Base-by-base conservation (phyloP, 2,888 invertebrate genomes). In the Himalopsyche tibetana region DNA sequence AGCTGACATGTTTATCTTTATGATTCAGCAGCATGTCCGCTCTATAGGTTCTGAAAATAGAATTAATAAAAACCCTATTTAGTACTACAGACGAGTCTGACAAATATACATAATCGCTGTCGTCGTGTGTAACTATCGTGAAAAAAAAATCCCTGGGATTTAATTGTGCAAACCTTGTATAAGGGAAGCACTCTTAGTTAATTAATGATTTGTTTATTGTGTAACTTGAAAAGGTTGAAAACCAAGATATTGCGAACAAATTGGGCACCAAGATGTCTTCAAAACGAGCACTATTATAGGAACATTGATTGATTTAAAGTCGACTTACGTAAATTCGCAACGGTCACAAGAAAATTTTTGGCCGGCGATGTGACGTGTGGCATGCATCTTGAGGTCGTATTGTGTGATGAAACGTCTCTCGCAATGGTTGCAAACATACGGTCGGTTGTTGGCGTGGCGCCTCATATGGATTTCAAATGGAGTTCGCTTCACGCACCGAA, bases 381-480 rank as follows among this genome's bases (percentile, higher is more conserved):
- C 8, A 28, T 88, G 88, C 40, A 87, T 15, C 81, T 87, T 88
- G 36, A 87, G 80, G 55, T 87, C 88, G 17, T 86, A 82, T 38
- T 80, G 84, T 0, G 88, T 84, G 5, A 87, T 86, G 69, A 88
- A 88, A 0, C 56, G 80, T 45, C 82, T 81, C 17, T 36, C 55
- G 79, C 88, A 88, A 19, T 82, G 42, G 11, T 56, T 51, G 55
- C 88, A 88, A 8, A 45, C 15, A 28, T 79, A 86, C 17, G 86
- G 87, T 15, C 85, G 74, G 55, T 86, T 56, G 5, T 85, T 86
- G 8, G 80, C 63, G 81, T 88, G 88, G 4, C 88, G 42, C 11
- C 88, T 63, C 56, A 85, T 15, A n/a, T 88, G 88, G 15, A 88
- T 87, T n/a, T 85, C 86, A 74, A 87, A 88, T 8, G 88, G 85